phyloP scores from a whole-genome alignment of 2,113 vertebrate genomes.

The Meleagris gallopavo region DNA sequence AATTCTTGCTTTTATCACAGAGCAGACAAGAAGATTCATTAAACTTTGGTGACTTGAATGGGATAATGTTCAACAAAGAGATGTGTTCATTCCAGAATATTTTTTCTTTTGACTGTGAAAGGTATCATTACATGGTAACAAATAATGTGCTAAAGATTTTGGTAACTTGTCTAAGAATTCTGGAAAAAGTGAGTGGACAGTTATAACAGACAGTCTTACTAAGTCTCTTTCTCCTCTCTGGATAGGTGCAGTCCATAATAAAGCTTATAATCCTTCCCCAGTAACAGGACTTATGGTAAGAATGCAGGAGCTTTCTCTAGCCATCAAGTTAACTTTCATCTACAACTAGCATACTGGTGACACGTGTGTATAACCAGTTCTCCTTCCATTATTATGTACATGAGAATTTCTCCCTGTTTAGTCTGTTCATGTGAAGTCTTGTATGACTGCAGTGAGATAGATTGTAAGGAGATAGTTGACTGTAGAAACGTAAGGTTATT shows the following conservation, averaged over 20 bases:
- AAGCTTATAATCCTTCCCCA: not conserved
- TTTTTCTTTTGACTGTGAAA: conserved; percentile 6
- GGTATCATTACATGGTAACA: not conserved
- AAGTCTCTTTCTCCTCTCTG: not conserved
- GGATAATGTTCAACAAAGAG: conserved; percentile 44
- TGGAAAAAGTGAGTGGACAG: not conserved
- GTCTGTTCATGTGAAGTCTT: not conserved
- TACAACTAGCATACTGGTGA: not conserved
- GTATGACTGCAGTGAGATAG: not conserved
- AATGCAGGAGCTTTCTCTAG: not conserved
- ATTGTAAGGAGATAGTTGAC: not conserved
- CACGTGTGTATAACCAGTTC: not conserved
- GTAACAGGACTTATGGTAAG: not conserved
- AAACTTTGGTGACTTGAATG: conserved; percentile 61
- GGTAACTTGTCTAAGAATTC: not conserved
- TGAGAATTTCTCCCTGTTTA: not conserved
- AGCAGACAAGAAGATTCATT: conserved; percentile 45
- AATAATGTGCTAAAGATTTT: not conserved
- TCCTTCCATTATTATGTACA: not conserved
- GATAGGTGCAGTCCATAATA: not conserved
- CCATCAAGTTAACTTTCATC: not conserved
- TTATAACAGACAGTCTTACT: not conserved
- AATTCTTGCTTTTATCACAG: conserved; percentile 47
- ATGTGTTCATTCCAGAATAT: conserved; percentile 6
- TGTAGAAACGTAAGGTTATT: not conserved